Conservation (phyloP, 2,888 invertebrate species). For the Ypsolopha sequella region DNA sequence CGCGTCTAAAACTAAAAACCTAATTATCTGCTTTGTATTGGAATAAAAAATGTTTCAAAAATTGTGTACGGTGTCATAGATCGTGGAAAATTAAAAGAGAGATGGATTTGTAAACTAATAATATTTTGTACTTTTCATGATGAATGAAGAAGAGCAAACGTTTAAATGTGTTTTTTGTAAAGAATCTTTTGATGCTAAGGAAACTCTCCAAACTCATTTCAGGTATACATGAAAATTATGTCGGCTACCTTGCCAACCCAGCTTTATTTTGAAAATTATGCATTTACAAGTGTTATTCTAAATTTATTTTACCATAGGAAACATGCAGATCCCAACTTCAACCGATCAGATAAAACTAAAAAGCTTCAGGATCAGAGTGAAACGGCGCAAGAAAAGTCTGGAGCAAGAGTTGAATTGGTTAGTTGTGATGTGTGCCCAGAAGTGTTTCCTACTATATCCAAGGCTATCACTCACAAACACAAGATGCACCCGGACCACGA, state of each 20-base stretch:
- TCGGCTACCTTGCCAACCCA: no score
- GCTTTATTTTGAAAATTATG: no score
- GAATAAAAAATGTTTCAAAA: no score
- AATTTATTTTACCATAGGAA: slow-evolving; percentile 43
- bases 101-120: no score
- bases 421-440: slow-evolving; percentile 74
- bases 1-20: no score
- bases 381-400: slow-evolving; percentile 23
- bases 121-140: no score
- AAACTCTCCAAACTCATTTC: slow-evolving; percentile 73
- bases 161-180: slow-evolving; percentile 71
- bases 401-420: slow-evolving; percentile 40
- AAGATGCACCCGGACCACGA: slow-evolving; percentile 74
- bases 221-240: slow-evolving; percentile 44
- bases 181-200: slow-evolving; percentile 65
- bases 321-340: slow-evolving; percentile 74
- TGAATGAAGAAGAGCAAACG: slow-evolving; percentile 20
- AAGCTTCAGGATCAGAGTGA: slow-evolving; percentile 26
- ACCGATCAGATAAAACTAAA: slow-evolving; percentile 37
- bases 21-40: no score
- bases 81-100: no score
- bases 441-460: slow-evolving; percentile 69
- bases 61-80: no score
- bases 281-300: background rate
- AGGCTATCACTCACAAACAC: slow-evolving; percentile 77